These are phyloP conservation scores for Sarcophaga bullata DNA, from an alignment of 1,140 invertebrate species.

Conservation along the genomic window DNA sequence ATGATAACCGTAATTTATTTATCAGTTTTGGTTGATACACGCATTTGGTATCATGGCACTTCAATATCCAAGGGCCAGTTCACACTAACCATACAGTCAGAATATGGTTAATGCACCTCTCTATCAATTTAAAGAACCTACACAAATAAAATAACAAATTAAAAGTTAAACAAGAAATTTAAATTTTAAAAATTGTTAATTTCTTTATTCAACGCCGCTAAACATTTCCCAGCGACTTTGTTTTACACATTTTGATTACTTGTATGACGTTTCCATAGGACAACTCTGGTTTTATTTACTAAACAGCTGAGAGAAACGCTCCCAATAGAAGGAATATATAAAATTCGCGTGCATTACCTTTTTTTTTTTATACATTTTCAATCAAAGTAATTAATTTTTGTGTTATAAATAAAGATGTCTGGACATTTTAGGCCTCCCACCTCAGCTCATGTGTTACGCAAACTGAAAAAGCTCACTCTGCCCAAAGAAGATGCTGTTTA, in stretches of 20 bases:
- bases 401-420: slow-evolving; percentile 52
- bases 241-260: too few relatives aligned
- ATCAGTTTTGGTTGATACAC: slow-evolving; percentile 85
- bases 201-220: too few relatives aligned
- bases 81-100: slow-evolving; percentile 90
- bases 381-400: slow-evolving; percentile 45
- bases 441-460: slow-evolving; percentile 59
- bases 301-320: too few relatives aligned
- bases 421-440: slow-evolving; percentile 57
- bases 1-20: slow-evolving; percentile 9
- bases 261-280: too few relatives aligned
- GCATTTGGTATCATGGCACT: slow-evolving; percentile 93
- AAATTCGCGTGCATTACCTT: not conserved
- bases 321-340: too few relatives aligned
- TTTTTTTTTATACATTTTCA: not conserved
- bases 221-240: too few relatives aligned
- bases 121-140: too few relatives aligned
- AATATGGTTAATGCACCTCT: slow-evolving; percentile 76
- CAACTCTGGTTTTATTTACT: too few relatives aligned
- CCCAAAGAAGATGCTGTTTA: slow-evolving; percentile 47
- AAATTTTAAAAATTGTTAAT: too few relatives aligned
- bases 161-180: too few relatives aligned
- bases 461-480: slow-evolving; percentile 52
- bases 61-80: slow-evolving; percentile 83
- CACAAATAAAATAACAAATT: too few relatives aligned